Percentiles rank a stretch among this genome's conserved stretches.
These are phyloP conservation scores for Pelusios castaneus DNA, from an alignment of 2,113 vertebrate genomes.

Conservation along the genomic window DNA sequence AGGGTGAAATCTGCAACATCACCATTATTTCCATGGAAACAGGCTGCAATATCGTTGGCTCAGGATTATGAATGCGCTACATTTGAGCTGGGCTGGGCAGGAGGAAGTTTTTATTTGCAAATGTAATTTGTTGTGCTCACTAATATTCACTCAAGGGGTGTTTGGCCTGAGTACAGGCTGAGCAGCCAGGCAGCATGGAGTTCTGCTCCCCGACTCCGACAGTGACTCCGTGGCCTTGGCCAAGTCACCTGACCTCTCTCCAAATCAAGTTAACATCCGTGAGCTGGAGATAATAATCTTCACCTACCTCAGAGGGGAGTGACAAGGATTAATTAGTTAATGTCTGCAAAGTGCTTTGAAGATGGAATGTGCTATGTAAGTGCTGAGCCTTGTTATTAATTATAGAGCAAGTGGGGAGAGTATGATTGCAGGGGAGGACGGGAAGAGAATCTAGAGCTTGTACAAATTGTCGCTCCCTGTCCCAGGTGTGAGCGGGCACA, in stretches of 20 bases:
- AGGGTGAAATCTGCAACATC: background rate
- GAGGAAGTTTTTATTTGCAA: background rate
- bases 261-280: slow-evolving; percentile 73
- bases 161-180: no score
- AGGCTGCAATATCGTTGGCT: background rate
- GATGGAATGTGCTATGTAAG: slow-evolving; percentile 57
- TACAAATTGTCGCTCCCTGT: background rate
- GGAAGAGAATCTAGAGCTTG: background rate
- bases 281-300: slow-evolving; percentile 71
- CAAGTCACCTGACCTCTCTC: slow-evolving; percentile 64
- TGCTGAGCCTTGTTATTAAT: slow-evolving; percentile 72
- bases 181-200: background rate
- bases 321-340: slow-evolving; percentile 74
- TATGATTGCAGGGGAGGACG: background rate
- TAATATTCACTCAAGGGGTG: background rate
- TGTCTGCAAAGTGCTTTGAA: slow-evolving; percentile 75
- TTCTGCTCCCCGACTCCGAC: background rate
- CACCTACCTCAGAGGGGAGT: slow-evolving; percentile 66
- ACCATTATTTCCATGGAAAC: background rate
- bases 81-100: background rate
- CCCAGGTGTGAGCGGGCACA: background rate
- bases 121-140: rapidly evolving
- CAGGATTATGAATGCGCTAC: background rate
- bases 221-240: background rate
- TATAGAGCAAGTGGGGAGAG: slow-evolving; percentile 60